These are phyloP conservation scores for Campylomormyrus numenius DNA, from an alignment of 2,113 vertebrate species.

Conservation along the genomic window DNA sequence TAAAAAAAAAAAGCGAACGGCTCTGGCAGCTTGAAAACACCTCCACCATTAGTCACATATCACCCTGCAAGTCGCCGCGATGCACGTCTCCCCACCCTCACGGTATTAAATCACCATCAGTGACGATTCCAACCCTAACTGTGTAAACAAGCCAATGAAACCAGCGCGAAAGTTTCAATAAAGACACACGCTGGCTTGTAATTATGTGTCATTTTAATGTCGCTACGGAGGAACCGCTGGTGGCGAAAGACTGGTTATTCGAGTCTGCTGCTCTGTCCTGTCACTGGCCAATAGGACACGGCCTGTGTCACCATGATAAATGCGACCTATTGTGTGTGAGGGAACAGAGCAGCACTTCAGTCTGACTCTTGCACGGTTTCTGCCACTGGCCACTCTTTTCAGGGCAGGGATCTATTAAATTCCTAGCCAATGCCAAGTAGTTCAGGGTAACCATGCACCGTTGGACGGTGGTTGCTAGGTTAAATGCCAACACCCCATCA, in stretches of 20 bases:
- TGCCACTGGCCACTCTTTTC: background rate
- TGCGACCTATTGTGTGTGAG: background rate
- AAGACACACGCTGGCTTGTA: background rate
- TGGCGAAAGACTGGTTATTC: background rate
- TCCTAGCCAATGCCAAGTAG: background rate
- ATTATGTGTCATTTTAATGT: constrained; percentile 3
- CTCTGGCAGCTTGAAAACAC: background rate
- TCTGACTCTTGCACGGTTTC: background rate
- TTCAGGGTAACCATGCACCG: background rate
- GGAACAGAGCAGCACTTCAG: background rate
- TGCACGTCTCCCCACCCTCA: background rate
- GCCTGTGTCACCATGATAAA: background rate
- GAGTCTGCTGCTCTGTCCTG: background rate
- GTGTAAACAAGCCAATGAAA: constrained; percentile 7
- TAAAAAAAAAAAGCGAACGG: background rate
- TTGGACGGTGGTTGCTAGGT: background rate
- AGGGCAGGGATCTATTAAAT: constrained; percentile 5
- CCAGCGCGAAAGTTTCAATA: background rate
- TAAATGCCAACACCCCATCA: constrained; percentile 8
- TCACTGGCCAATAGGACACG: background rate
- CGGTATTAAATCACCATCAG: background rate
- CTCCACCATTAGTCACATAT: background rate
- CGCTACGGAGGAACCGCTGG: background rate
- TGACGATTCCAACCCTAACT: background rate
- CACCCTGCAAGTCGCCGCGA: background rate